A percentile compares a stretch with the other conserved stretches of the same genome.
Evolutionary conservation across 2,113 vertebrate genomes (phyloP).

Genomic region (Aythya baeri): DNA sequence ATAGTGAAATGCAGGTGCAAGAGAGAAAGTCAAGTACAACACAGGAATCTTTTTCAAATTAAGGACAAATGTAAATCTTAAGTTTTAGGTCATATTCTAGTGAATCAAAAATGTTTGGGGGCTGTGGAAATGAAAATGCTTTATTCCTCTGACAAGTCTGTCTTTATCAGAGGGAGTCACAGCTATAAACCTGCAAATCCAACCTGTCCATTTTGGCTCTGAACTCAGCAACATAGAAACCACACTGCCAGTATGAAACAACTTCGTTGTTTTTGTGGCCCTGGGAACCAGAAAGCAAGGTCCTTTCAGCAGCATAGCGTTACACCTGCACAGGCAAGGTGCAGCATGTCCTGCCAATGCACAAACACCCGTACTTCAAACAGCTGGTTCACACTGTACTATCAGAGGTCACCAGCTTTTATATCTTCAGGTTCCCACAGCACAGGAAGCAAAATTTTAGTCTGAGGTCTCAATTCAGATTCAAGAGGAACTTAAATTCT

Average conservation of each 20-base stretch:
- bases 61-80: background rate
- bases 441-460: background rate
- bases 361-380: background rate
- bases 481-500: background rate
- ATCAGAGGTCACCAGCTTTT: background rate
- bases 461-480: background rate
- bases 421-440: background rate
- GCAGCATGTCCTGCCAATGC: background rate
- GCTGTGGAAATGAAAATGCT: background rate
- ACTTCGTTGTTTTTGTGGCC: background rate
- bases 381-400: no score
- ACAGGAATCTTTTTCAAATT: background rate
- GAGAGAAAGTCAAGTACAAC: background rate
- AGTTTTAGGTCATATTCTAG: background rate
- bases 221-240: background rate
- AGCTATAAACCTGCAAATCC: background rate
- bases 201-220: background rate
- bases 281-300: background rate
- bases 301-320: accelerated
- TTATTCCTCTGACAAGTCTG: background rate
- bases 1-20: background rate
- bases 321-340: background rate
- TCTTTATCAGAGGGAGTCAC: background rate
- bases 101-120: background rate
- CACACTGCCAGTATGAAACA: background rate